phyloP scores from a whole-genome alignment of 2,888 invertebrate species.

The Eupithecia vulgata region DNA sequence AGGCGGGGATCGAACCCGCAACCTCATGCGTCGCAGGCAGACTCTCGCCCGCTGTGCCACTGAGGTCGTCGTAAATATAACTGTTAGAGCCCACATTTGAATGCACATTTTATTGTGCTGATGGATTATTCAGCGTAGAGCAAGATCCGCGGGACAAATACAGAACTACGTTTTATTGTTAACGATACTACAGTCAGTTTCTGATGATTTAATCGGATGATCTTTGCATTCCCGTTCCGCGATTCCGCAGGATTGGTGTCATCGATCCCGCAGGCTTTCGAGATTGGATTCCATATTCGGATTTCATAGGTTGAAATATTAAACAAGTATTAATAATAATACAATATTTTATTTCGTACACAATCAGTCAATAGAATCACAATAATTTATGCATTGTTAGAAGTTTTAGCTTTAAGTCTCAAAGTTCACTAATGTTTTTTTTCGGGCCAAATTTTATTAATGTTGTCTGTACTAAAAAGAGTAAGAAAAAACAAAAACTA shows the following conservation, averaged over 20 bases:
- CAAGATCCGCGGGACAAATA: too few species aligned
- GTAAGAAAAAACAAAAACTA: neutral
- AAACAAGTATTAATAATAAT: constrained; percentile 16
- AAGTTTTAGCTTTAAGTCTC: constrained; percentile 5
- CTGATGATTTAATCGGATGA: neutral
- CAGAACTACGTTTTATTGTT: neutral
- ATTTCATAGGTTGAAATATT: neutral
- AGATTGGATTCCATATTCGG: neutral
- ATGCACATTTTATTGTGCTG: too few species aligned
- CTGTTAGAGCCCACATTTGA: too few species aligned
- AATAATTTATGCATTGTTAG: constrained; percentile 35
- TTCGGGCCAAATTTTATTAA: neutral
- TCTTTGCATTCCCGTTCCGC: neutral
- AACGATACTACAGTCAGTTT: neutral
- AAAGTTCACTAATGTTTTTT: neutral
- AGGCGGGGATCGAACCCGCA: too few species aligned
- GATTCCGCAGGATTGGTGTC: neutral
- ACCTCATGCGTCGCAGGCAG: too few species aligned
- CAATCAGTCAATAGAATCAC: constrained; percentile 46
- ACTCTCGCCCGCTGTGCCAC: too few species aligned
- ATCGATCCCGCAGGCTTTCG: neutral
- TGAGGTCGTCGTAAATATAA: too few species aligned
- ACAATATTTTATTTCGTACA: constrained; percentile 40
- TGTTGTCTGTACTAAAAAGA: neutral
- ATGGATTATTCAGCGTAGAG: too few species aligned